phyloP scores from a whole-genome alignment of 2,888 invertebrate species.

The Tortrix viridana region DNA sequence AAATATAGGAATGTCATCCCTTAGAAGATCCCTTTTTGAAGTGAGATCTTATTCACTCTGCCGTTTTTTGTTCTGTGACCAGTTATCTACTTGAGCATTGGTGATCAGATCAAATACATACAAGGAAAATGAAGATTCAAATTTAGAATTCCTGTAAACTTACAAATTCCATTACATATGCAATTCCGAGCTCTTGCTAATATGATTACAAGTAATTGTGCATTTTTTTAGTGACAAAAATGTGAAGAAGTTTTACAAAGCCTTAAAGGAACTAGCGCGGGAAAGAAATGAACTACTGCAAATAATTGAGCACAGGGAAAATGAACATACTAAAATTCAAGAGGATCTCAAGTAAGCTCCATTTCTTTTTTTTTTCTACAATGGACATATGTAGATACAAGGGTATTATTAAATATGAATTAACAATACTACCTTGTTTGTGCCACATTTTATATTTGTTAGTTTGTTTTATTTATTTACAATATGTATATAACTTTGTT shows the following conservation, averaged over 20 bases:
- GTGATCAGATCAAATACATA: no score
- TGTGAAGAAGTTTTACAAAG: slow-evolving; percentile 74
- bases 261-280: slow-evolving; percentile 84
- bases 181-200: no score
- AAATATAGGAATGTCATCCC: no score
- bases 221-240: slow-evolving; percentile 70
- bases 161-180: no score
- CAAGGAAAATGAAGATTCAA: no score
- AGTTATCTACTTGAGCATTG: no score
- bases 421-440: background rate
- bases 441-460: background rate
- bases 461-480: no score
- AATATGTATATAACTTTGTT: background rate
- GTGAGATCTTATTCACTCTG: no score
- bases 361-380: slow-evolving; percentile 12
- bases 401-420: no score
- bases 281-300: slow-evolving; percentile 86
- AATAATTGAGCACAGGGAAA: slow-evolving; percentile 75
- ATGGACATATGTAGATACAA: background rate
- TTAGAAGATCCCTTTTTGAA: no score
- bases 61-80: no score
- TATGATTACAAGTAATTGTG: background rate
- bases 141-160: no score
- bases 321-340: slow-evolving; percentile 62
- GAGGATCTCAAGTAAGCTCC: slow-evolving; percentile 63